Evolutionary conservation across 2,113 vertebrate species (phyloP).

Genomic region (Coturnix japonica): DNA sequence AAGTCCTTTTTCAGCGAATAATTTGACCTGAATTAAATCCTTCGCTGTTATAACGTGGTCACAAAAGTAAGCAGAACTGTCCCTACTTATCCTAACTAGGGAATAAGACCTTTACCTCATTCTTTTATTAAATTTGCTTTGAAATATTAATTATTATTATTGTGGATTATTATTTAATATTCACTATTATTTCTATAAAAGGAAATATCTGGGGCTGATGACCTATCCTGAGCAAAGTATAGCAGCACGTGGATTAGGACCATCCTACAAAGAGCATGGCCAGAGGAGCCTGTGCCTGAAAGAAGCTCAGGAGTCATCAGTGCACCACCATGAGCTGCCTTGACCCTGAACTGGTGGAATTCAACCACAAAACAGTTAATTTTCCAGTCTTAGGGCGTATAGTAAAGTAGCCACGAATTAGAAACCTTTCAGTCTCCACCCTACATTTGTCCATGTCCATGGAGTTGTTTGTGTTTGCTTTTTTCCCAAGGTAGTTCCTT

Average conservation of each 20-base stretch:
- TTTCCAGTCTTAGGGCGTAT: not conserved
- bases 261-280: not conserved
- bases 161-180: not conserved
- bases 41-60: rapidly evolving
- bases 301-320: not conserved
- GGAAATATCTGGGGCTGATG: not conserved
- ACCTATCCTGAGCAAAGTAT: not conserved
- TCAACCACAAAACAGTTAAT: not conserved
- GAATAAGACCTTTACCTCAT: not conserved
- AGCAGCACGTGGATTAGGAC: not conserved
- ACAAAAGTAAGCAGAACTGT: not conserved
- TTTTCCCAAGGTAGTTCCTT: not conserved
- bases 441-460: rapidly evolving
- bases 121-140: not conserved
- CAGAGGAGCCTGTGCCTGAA: not conserved
- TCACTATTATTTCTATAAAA: not conserved
- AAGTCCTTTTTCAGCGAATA: not conserved
- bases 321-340: not conserved
- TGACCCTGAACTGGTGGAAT: not conserved
- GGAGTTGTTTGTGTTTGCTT: not conserved
- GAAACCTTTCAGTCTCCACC: not conserved
- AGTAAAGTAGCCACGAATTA: not conserved
- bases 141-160: not conserved
- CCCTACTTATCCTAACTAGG: not conserved
- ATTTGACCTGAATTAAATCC: not conserved